Percentiles rank a stretch among this genome's conserved stretches.
Evolutionary conservation across 1,140 invertebrate genomes (phyloP).

Genomic region (Platorchestia sp.): DNA sequence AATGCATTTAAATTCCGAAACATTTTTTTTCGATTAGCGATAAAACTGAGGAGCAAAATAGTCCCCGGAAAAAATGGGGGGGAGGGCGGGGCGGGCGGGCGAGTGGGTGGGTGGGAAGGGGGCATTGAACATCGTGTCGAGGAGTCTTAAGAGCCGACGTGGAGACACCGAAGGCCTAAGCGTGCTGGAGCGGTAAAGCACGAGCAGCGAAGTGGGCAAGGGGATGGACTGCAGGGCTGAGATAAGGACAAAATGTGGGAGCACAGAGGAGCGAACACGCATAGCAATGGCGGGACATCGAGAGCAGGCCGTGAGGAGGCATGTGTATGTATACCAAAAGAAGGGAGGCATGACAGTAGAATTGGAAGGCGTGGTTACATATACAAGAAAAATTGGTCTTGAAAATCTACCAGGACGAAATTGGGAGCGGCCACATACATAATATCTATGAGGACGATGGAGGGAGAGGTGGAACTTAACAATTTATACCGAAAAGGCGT

Average conservation of each 20-base stretch:
- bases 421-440: background rate
- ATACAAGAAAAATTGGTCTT: background rate
- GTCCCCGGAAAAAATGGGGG: background rate
- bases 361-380: background rate
- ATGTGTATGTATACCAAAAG: background rate
- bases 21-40: background rate
- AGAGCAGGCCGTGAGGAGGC: conserved; percentile 17
- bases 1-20: background rate
- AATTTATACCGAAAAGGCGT: background rate
- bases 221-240: background rate
- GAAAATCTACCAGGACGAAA: background rate
- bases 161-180: conserved; percentile 38
- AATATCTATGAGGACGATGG: background rate
- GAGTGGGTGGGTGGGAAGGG: no score
- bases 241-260: conserved; percentile 5
- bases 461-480: background rate
- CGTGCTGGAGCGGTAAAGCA: conserved; percentile 23
- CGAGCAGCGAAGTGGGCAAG: background rate
- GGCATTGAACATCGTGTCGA: background rate
- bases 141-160: background rate
- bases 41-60: background rate
- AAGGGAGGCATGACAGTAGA: background rate
- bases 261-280: background rate
- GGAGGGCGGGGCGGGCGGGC: no score
- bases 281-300: conserved; percentile 25